Percentiles rank a stretch among this genome's conserved stretches.
Conservation (phyloP, 1,140 invertebrate genomes). For the Phymastichus coffea region DNA sequence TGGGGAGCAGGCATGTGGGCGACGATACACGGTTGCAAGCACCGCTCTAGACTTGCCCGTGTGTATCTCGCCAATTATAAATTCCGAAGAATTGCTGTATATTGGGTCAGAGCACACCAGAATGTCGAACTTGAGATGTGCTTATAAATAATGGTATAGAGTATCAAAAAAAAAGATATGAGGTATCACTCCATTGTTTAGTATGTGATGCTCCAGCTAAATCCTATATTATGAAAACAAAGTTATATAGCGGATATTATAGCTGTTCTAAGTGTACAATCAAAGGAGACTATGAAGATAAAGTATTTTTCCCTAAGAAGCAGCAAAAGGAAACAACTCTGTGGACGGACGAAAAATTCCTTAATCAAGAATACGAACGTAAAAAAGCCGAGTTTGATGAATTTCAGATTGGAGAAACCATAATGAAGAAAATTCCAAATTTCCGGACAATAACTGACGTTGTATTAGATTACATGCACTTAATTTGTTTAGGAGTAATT, state of each 20-base stretch:
- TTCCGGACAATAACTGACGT: slow-evolving; percentile 35
- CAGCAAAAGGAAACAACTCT: slow-evolving; percentile 18
- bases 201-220: too few relatives aligned
- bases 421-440: slow-evolving; percentile 27
- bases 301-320: slow-evolving; percentile 34
- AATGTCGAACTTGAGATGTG: too few relatives aligned
- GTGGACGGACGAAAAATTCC: slow-evolving; percentile 21
- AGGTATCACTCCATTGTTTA: too few relatives aligned
- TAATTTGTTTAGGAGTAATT: slow-evolving; percentile 38
- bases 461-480: slow-evolving; percentile 40
- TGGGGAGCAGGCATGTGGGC: too few relatives aligned
- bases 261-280: slow-evolving; percentile 45
- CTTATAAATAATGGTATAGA: slow-evolving; percentile 30
- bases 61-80: too few relatives aligned
- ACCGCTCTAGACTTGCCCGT: too few relatives aligned
- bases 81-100: too few relatives aligned
- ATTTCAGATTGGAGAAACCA: slow-evolving; percentile 16
- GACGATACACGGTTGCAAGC: too few relatives aligned
- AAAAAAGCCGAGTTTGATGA: background rate
- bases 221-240: too few relatives aligned
- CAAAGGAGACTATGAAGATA: slow-evolving; percentile 31
- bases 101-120: too few relatives aligned
- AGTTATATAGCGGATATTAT: too few relatives aligned
- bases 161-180: slow-evolving; percentile 27
- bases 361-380: too few relatives aligned